phyloP scores from a whole-genome alignment of 2,888 invertebrate genomes.

The Stenodera caucasica region DNA sequence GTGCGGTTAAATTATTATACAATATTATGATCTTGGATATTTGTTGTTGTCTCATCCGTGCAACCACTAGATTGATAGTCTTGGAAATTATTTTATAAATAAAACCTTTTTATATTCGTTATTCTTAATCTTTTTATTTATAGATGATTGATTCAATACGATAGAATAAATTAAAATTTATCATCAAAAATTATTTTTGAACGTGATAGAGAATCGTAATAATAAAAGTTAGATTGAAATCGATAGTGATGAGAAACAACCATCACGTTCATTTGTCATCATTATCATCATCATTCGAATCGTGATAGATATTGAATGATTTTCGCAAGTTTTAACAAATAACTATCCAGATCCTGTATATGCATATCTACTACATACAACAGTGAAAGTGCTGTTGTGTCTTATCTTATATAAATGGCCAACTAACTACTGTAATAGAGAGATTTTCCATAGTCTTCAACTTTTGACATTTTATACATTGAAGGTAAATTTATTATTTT shows the following conservation, averaged over 20 bases:
- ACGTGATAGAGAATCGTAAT: not conserved
- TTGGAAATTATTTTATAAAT: not conserved
- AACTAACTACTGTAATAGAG: no score
- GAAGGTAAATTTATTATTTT: not conserved
- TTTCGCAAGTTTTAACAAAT: constrained; percentile 14
- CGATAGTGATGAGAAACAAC: not conserved
- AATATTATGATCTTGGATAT: constrained; percentile 6
- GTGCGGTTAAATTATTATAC: constrained; percentile 5
- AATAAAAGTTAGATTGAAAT: not conserved
- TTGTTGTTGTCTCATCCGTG: constrained; percentile 5
- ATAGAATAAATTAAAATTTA: no score
- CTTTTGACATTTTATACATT: not conserved
- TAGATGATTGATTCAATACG: no score
- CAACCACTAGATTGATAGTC: constrained; percentile 5
- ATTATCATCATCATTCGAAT: constrained; percentile 6
- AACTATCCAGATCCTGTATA: not conserved
- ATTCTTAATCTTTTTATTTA: no score
- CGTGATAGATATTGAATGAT: constrained; percentile 13
- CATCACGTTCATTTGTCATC: constrained; percentile 5
- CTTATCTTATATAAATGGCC: no score
- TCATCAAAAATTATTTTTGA: no score
- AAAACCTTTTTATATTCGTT: not conserved
- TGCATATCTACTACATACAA: no score
- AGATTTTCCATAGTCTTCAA: no score
- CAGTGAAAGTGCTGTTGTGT: constrained; percentile 14